Percentiles rank a stretch among this genome's conserved stretches.
Evolutionary conservation across 1,140 invertebrate genomes (phyloP).

Genomic region (Kradibia gibbosae): DNA sequence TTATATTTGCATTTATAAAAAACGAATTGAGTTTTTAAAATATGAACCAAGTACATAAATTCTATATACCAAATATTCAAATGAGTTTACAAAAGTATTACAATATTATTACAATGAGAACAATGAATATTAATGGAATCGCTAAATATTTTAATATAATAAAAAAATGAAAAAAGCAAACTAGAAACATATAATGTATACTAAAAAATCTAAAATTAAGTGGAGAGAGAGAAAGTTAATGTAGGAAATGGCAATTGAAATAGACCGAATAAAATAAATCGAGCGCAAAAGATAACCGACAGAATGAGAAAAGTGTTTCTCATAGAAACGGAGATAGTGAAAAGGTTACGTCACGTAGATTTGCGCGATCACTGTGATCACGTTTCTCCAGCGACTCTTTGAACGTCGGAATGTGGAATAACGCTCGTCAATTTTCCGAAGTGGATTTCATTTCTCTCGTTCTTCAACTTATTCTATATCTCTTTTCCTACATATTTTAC

Average conservation of each 20-base stretch:
- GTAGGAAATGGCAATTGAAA: constrained; percentile 42
- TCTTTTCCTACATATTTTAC: not conserved
- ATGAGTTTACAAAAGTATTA: too few relatives aligned
- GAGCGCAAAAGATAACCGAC: constrained; percentile 24
- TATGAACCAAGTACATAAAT: too few relatives aligned
- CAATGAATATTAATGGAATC: too few relatives aligned
- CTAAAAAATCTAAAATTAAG: not conserved
- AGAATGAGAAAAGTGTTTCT: constrained; percentile 12
- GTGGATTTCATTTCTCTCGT: not conserved
- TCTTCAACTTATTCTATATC: not conserved
- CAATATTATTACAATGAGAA: too few relatives aligned
- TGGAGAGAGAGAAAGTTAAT: constrained; percentile 12
- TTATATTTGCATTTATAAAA: too few relatives aligned
- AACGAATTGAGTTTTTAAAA: too few relatives aligned
- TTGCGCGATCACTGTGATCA: constrained; percentile 24
- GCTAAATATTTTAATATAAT: too few relatives aligned
- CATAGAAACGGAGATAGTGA: constrained; percentile 43
- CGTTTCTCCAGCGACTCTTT: not conserved
- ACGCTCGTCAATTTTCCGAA: not conserved
- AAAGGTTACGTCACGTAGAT: constrained; percentile 52
- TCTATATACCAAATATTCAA: too few relatives aligned
- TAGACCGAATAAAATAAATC: constrained; percentile 45
- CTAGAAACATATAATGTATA: constrained; percentile 32
- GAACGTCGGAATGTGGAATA: not conserved
- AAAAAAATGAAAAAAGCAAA: too few relatives aligned